Evolutionary conservation across 1,140 invertebrate species (phyloP), one percentile per base, ranked within the genome.

Genomic region (Lordiphosa stackelbergi): DNA sequence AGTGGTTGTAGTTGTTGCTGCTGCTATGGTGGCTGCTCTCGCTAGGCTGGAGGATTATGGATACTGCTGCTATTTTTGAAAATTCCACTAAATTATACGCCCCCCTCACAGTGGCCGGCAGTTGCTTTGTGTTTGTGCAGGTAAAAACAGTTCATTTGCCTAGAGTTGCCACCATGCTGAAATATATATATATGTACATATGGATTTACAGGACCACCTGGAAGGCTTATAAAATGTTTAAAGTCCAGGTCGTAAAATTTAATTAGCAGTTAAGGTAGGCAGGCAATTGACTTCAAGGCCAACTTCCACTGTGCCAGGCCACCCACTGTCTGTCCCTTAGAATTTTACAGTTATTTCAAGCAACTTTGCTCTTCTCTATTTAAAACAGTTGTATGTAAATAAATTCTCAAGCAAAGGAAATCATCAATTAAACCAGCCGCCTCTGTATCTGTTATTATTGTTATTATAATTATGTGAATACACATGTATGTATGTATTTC

Each of bases 31-130:
- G 35, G 34, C 37, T 42, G 11, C 51, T 46, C 45, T 69, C 58
- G 40, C 40, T 63, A 40, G 46, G 66, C 57, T 70, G 54, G 56
- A 69, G 60, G 59, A 56, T 51, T 70, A 37, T 45, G 36, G 62
- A 52, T 58, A 52, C 47, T 53, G 60, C 51, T 66, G 69, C 78
- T 81, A 83, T 81, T 81, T 81, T 81, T 68, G 72, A 81, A 83
- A 81, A 81, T 77, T 81, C 77, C 72, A 83, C 72, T 79, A 79
- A 79, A 79, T 79, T 79, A 77, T 83, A 78, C 77, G 78, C 54
- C 46, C 45, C 38, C 38, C 53, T 52, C 34, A 37, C 40, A 19
- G 22, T 57, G 11, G 43, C 43, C 43, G 43, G 43, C 43, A 31
- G 34, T 68, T 42, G 22, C 57, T 53, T 19, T 19, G 19, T 19